Percentiles rank a stretch among this genome's conserved stretches.
These are phyloP conservation scores for Autographa gamma DNA, from an alignment of 2,888 invertebrate genomes.

Conservation along the genomic window DNA sequence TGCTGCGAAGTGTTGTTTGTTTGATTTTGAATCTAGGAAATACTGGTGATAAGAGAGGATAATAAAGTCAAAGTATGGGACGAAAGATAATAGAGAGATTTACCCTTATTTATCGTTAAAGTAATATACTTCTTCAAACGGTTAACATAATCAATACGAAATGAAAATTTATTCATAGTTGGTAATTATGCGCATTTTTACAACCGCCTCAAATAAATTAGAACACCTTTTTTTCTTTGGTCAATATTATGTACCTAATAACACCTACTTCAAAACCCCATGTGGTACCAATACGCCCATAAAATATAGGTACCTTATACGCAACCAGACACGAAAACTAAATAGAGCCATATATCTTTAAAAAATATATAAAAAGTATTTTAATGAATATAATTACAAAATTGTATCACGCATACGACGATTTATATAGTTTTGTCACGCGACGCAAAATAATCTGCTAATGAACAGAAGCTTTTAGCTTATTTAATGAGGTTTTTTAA, in stretches of 20 bases:
- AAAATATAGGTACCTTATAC: conserved; percentile 20
- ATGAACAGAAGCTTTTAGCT: conserved; percentile 72
- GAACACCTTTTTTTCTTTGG: background rate
- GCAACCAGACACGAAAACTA: conserved; percentile 46
- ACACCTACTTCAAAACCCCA: background rate
- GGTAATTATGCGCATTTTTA: too few relatives aligned
- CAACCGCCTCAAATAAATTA: background rate
- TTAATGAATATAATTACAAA: conserved; percentile 72
- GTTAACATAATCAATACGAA: too few relatives aligned
- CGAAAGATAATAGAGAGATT: too few relatives aligned
- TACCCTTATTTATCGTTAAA: too few relatives aligned
- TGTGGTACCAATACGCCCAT: conserved; percentile 12
- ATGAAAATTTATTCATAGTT: too few relatives aligned
- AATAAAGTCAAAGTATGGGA: background rate
- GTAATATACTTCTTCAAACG: too few relatives aligned
- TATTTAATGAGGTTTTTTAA: conserved; percentile 62
- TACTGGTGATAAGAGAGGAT: background rate
- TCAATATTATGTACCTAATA: conserved; percentile 1
- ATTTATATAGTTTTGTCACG: conserved; percentile 72
- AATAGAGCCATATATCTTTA: conserved; percentile 67
- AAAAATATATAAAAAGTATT: conserved; percentile 64
- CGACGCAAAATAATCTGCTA: conserved; percentile 74
- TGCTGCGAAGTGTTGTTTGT: conserved; percentile 19
- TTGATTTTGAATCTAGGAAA: background rate
- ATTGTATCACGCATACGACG: conserved; percentile 70